Conservation (phyloP, 2,113 vertebrate species). For the Phyllostomus discolor region DNA sequence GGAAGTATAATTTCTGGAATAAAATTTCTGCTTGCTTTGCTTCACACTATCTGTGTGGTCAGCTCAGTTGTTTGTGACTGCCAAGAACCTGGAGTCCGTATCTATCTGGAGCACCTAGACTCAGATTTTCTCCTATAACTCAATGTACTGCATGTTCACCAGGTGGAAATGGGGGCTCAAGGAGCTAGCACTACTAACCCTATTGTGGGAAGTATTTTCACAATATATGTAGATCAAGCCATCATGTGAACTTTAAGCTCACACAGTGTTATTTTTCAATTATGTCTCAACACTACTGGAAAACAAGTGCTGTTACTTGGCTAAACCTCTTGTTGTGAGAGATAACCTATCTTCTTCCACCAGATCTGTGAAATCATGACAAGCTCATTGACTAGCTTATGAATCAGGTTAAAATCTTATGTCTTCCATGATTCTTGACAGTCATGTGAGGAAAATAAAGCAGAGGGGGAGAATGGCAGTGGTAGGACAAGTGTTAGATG, state of each 20-base stretch:
- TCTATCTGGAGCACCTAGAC: no score
- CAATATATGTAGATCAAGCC: neutral
- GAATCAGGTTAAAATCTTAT: neutral
- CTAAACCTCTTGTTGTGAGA: neutral
- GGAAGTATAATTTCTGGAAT: no score
- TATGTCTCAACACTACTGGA: neutral
- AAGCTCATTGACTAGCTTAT: neutral
- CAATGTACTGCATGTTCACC: neutral
- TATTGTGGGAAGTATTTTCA: neutral
- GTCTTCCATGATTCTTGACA: neutral
- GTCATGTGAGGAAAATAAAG: neutral
- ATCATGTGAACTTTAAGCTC: neutral
- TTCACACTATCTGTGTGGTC: no score
- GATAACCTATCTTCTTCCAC: neutral
- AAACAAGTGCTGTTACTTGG: neutral
- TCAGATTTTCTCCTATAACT: neutral
- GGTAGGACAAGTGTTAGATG: neutral
- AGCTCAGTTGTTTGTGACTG: no score
- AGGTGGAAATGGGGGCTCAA: neutral
- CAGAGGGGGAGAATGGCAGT: neutral
- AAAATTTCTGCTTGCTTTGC: no score
- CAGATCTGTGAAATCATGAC: neutral
- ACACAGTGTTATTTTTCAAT: no score
- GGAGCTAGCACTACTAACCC: neutral
- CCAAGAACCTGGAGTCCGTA: no score